A percentile compares a stretch with the other conserved stretches of the same genome.
Conservation (phyloP, 2,888 invertebrate genomes). For the Byasa hedistus region DNA sequence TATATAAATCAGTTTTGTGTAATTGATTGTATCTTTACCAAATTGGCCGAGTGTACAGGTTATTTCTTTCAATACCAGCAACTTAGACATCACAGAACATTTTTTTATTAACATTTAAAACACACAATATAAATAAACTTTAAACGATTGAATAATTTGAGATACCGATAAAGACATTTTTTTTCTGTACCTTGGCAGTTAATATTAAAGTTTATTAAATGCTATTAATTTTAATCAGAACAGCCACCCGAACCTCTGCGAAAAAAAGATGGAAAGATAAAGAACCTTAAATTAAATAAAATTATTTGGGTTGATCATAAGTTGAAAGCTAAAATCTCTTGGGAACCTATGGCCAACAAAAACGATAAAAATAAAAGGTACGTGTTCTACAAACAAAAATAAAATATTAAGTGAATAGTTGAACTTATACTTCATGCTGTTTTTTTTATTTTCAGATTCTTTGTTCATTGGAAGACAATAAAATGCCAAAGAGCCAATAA, state of each 20-base stretch:
- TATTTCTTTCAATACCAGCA: no score
- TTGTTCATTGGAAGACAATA: constrained; percentile 60
- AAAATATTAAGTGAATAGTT: background rate
- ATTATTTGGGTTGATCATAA: constrained; percentile 67
- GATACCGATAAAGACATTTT: background rate
- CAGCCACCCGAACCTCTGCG: constrained; percentile 51
- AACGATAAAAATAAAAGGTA: constrained; percentile 49
- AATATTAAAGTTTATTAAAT: background rate
- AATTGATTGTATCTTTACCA: no score
- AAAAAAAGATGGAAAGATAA: constrained; percentile 50
- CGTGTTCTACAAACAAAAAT: background rate
- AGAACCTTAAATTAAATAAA: constrained; percentile 59
- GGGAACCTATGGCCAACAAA: constrained; percentile 53
- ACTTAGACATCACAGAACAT: no score
- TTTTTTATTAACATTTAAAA: no score
- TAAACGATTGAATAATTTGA: no score
- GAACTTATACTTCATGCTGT: background rate
- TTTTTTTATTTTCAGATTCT: constrained; percentile 52
- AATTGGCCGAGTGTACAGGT: no score
- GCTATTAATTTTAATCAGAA: constrained; percentile 38
- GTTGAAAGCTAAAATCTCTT: constrained; percentile 63
- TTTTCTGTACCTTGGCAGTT: background rate
- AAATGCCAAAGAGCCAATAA: constrained; percentile 61
- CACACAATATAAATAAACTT: no score
- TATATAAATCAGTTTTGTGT: no score